Evolutionary conservation across 2,113 vertebrate genomes (phyloP).

Genomic region (Odontesthes bonariensis): DNA sequence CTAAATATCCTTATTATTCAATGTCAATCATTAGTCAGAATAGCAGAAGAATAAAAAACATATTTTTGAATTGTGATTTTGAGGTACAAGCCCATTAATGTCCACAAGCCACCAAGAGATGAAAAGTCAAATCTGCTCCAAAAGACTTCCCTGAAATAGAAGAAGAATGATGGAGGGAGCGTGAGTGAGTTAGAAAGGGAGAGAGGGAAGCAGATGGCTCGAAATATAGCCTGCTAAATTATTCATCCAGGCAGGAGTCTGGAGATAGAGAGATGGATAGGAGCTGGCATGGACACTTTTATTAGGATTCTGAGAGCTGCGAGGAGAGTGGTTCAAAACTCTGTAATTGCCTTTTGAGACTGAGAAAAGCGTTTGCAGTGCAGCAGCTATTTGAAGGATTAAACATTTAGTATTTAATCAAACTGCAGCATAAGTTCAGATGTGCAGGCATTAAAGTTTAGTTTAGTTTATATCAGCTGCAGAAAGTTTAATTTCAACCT

Average conservation of each 20-base stretch:
- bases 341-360: slow-evolving; percentile 67
- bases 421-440: slow-evolving; percentile 21
- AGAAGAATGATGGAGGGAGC: slow-evolving; percentile 47
- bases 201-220: slow-evolving; percentile 74
- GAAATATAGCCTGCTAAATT: slow-evolving; percentile 81
- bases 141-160: slow-evolving; percentile 38
- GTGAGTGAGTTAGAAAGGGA: slow-evolving; percentile 29
- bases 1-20: neutral
- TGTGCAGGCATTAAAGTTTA: neutral
- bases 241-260: slow-evolving; percentile 78
- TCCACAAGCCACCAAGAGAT: slow-evolving; percentile 6
- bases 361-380: slow-evolving; percentile 62
- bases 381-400: slow-evolving; percentile 44
- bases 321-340: slow-evolving; percentile 65
- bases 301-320: slow-evolving; percentile 69
- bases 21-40: too few species aligned
- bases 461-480: neutral
- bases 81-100: neutral
- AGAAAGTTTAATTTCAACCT: neutral
- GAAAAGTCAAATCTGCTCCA: slow-evolving; percentile 18
- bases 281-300: slow-evolving; percentile 71
- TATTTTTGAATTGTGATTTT: slow-evolving; percentile 30
- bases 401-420: slow-evolving; percentile 31
- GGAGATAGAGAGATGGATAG: slow-evolving; percentile 75
- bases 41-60: neutral